Percentiles rank a stretch among this genome's conserved stretches.
phyloP scores from a whole-genome alignment of 2,797 vertebrate species.

The Phalloptychus januarius region DNA sequence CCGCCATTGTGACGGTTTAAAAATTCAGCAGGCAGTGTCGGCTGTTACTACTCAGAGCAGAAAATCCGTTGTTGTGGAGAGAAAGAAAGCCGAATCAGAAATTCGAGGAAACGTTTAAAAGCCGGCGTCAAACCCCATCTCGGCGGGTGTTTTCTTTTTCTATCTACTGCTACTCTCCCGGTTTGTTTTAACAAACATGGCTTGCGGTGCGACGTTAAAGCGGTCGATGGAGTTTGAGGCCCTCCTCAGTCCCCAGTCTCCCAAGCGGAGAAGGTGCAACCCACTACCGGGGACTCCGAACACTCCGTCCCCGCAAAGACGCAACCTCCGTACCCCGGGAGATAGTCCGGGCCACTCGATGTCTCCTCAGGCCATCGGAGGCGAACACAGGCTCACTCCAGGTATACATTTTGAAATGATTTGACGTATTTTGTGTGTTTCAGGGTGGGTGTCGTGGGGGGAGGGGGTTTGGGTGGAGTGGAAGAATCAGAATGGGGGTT shows the following conservation, averaged over 20 bases:
- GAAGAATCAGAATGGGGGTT: conserved; percentile 71
- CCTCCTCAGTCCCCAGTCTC: conserved; percentile 90
- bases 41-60: conserved; percentile 66
- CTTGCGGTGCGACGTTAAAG: conserved; percentile 92
- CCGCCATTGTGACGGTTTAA: conserved; percentile 78
- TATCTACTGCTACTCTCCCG: conserved; percentile 1
- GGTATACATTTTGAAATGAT: conserved; percentile 68
- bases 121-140: conserved; percentile 18
- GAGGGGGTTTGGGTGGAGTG: conserved; percentile 81
- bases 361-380: conserved; percentile 76
- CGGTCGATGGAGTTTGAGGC: conserved; percentile 94
- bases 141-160: conserved; percentile 36
- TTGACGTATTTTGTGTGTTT: conserved; percentile 53
- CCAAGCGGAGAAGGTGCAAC: conserved; percentile 90
- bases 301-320: conserved; percentile 86
- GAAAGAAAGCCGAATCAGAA: conserved; percentile 62
- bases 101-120: conserved; percentile 28
- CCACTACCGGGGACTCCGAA: conserved; percentile 84
- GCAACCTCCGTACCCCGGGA: conserved; percentile 83
- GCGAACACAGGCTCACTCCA: conserved; percentile 86
- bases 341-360: conserved; percentile 79
- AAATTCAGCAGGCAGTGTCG: conserved; percentile 72
- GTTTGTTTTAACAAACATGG: conserved; percentile 78
- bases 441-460: conserved; percentile 76
- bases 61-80: conserved; percentile 74